Evolutionary conservation across 2,888 invertebrate species (phyloP), one percentile per base, ranked within the genome.

Genomic region (Fragum whitleyi): DNA sequence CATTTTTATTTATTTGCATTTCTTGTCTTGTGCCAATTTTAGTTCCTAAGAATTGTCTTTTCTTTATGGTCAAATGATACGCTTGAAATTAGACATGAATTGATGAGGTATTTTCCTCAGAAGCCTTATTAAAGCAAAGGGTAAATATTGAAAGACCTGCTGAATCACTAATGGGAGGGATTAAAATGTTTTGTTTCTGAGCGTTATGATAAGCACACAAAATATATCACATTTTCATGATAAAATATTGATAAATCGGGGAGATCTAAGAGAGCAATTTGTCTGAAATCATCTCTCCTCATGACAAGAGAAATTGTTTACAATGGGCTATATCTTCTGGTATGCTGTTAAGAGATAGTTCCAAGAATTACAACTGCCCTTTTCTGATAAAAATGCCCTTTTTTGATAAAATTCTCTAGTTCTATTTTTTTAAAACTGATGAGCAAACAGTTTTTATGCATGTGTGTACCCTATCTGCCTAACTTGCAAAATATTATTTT

Each of bases 201-300:
- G 3, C 21, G 39, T 51, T 26, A 29, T 71, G 81, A 81, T 81
- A 80, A 81, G 55, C 21, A n/a, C 51, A 47, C 32, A 69, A 81
- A 79, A 81, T 76, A 81, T 71, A 77, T 71, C 65, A 78, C 75
- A 81, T 84, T 74, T 81, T 70, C 70, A 59, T 77, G 84, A 84
- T 81, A 84, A 76, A 47, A 74, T 26, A 57, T 62, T 71, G 81
- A 84, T 81, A 84, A 78, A 70, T 73, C 55, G 62, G 74, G 51
- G 70, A 78, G 75, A 78, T 84, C 75, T 78, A 67, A 78, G 76
- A 67, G 67, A 70, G 68, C 65, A 81, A 84, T 79, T 84, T 84
- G 84, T 84, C 81, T 81, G 69, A 32, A 73, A 79, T 74, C 70
- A 42, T 59, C 74, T 9, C 59, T 65, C 77, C 61, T 74, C 77